Evolutionary conservation across 2,888 invertebrate species (phyloP).

Genomic region (Dolichomitus sp.): DNA sequence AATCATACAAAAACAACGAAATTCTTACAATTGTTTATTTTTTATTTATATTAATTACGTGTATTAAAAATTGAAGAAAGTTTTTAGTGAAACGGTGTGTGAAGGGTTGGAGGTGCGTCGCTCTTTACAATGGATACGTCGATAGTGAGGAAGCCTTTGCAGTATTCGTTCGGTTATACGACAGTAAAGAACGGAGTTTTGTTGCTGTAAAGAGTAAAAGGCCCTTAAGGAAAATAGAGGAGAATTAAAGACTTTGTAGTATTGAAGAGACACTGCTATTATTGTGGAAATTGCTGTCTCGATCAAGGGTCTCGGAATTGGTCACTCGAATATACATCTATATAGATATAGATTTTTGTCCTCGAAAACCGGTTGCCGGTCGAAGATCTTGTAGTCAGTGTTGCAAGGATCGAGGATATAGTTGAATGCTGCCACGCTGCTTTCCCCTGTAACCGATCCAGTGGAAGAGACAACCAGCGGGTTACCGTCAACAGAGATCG

Average conservation of each 20-base stretch:
- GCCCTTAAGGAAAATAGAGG: not conserved
- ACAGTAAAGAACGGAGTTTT: slow-evolving; percentile 1
- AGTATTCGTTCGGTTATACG: slow-evolving; percentile 18
- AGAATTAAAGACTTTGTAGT: slow-evolving; percentile 21
- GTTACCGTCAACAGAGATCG: slow-evolving; percentile 3
- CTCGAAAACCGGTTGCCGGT: slow-evolving; percentile 38
- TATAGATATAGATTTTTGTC: not conserved
- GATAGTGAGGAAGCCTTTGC: slow-evolving; percentile 45
- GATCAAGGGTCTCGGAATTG: not conserved
- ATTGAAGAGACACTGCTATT: not conserved
- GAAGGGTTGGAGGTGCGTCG: not conserved
- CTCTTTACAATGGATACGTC: slow-evolving; percentile 50
- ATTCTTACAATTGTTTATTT: not conserved
- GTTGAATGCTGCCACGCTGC: slow-evolving; percentile 9
- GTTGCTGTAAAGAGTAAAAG: slow-evolving; percentile 11
- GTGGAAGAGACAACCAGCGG: slow-evolving; percentile 14
- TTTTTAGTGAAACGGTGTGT: not conserved
- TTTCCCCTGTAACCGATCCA: slow-evolving; percentile 58
- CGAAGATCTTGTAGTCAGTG: slow-evolving; percentile 18
- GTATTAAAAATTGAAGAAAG: not conserved
- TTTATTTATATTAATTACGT: not conserved
- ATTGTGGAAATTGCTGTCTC: not conserved
- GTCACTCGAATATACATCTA: not conserved
- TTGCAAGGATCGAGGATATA: slow-evolving; percentile 24
- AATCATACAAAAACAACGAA: too few relatives aligned